Base-by-base conservation (phyloP, 2,888 invertebrate genomes). In the Eudasyphora cyanicolor region DNA sequence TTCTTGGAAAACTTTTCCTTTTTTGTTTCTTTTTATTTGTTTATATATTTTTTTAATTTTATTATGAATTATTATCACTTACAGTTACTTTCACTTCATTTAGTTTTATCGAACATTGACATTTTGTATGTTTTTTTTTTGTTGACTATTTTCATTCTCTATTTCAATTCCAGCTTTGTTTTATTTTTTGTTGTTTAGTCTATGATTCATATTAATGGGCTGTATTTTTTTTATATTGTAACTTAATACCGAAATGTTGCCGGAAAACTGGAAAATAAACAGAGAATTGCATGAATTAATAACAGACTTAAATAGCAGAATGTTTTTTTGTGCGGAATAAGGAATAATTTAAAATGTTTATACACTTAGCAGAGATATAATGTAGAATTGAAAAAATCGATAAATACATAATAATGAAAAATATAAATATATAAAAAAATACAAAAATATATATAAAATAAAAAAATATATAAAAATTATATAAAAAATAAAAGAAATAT, bases 231-330 rank as follows among this genome's bases (percentile, higher is more conserved):
- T n/a, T n/a, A n/a, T n/a, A 71, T 35, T 73, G 24, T 14, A 71
- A 81, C 69, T 73, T 57, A 49, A 84, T 84, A 83, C 64, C 27
- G 45, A 42, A 54, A 75, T 79, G 67, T 78, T 76, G 70, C 42
- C 60, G 62, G 71, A 79, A 70, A 74, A 54, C 80, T 84, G 24
- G 49, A 70, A 42, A 49, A n/a, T 10, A 71, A 71, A 69, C 42
- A 73, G n/a, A 60, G 17, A 49, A 42, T 51, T 19, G n/a, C n/a
- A n/a, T n/a, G n/a, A n/a, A n/a, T n/a, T n/a, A n/a, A n/a, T n/a
- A n/a, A n/a, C n/a, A n/a, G n/a, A n/a, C n/a, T n/a, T n/a, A n/a
- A n/a, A n/a, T n/a, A n/a, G n/a, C n/a, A n/a, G n/a, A n/a, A n/a
- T n/a, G n/a, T n/a, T n/a, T n/a, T n/a, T n/a, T n/a, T n/a, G n/a